Evolutionary conservation across 2,888 invertebrate species (phyloP).

Genomic region (Pantelozetes paolii): DNA sequence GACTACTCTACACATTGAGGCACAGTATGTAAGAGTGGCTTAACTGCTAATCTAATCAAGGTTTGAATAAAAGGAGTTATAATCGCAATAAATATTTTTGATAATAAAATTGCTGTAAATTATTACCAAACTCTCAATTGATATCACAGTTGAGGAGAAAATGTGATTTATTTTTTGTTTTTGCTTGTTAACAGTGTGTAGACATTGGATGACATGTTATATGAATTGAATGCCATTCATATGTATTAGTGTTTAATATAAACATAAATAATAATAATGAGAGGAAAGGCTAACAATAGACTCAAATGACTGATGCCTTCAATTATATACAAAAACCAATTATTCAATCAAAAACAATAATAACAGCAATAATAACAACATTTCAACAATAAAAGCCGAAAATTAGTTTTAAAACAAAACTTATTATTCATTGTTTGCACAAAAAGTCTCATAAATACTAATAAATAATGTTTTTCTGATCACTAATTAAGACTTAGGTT

Average conservation of each 20-base stretch:
- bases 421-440: no score
- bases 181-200: background rate
- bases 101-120: conserved; percentile 2
- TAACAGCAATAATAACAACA: background rate
- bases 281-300: background rate
- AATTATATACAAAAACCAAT: background rate
- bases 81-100: conserved; percentile 20
- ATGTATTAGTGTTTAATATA: background rate
- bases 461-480: background rate
- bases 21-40: conserved; percentile 3
- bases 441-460: background rate
- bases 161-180: background rate
- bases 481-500: background rate
- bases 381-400: background rate
- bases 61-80: conserved; percentile 3
- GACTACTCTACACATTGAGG: background rate
- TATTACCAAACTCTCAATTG: background rate
- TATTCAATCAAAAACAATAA: conserved; percentile 10
- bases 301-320: background rate
- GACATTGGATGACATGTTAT: background rate
- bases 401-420: background rate
- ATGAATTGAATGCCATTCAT: background rate
- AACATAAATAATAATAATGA: background rate
- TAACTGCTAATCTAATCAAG: conserved; percentile 23
- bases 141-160: background rate